phyloP scores from a whole-genome alignment of 37 sponge, comb jelly and placozoan genomes.

The Trichoplax adhaerens region DNA sequence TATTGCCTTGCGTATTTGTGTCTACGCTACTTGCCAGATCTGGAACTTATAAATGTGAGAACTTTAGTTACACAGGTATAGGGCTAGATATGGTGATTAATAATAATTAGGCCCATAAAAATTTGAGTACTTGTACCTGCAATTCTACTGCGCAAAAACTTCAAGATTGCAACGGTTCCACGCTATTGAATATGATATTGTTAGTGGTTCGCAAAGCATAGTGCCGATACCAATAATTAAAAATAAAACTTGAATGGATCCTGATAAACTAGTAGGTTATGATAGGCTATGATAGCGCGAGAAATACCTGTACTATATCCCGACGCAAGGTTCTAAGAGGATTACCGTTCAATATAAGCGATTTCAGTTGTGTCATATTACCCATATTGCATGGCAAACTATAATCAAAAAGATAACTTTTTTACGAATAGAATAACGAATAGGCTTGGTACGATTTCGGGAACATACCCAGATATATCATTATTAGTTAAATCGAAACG shows the following conservation, averaged over 20 bases:
- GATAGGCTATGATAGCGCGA: background rate
- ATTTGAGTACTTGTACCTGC: background rate
- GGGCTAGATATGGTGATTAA: too few species aligned
- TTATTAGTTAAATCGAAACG: slow-evolving; percentile 63
- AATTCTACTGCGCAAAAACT: slow-evolving; percentile 46
- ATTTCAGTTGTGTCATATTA: slow-evolving; percentile 37
- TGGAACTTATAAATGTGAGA: too few species aligned
- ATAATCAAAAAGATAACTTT: background rate
- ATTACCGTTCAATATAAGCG: slow-evolving; percentile 48
- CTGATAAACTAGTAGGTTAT: background rate
- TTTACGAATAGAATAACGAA: too few species aligned
- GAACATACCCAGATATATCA: slow-evolving; percentile 35
- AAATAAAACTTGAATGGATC: background rate
- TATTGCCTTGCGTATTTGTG: too few species aligned
- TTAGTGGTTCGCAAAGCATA: too few species aligned
- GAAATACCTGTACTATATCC: slow-evolving; percentile 38
- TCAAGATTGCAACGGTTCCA: slow-evolving; percentile 55
- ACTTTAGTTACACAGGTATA: too few species aligned
- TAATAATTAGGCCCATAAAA: too few species aligned
- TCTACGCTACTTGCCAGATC: too few species aligned
- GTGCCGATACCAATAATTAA: too few species aligned
- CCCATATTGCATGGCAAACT: slow-evolving; percentile 61
- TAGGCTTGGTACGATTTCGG: background rate
- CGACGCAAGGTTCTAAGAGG: slow-evolving; percentile 42
- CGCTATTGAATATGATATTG: slow-evolving; percentile 10